Conservation (phyloP, 2,888 invertebrate species). For the Erannis defoliaria region DNA sequence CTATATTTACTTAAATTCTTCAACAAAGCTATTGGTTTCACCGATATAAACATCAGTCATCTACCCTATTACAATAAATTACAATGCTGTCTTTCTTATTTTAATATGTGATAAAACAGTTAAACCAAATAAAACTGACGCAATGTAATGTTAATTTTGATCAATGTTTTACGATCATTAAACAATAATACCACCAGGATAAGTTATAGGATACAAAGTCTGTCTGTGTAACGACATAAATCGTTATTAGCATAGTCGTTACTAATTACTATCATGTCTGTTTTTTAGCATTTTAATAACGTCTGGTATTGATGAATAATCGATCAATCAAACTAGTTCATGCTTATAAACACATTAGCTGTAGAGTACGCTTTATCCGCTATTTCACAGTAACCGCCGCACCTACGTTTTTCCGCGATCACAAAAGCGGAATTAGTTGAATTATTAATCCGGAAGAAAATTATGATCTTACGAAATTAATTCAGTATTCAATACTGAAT, state of each 20-base stretch:
- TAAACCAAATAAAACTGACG: conserved; percentile 14
- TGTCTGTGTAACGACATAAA: conserved; percentile 26
- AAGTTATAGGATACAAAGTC: conserved; percentile 31
- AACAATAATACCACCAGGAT: conserved; percentile 31
- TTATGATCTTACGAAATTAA: too few species aligned
- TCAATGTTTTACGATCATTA: conserved; percentile 17
- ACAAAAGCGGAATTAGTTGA: too few species aligned
- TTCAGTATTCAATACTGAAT: too few species aligned
- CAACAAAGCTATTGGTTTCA: too few species aligned
- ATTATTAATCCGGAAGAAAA: too few species aligned
- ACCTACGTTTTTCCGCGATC: not conserved
- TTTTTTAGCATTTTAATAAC: conserved; percentile 19
- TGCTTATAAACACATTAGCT: not conserved
- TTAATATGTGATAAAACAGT: not conserved
- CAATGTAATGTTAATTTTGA: conserved; percentile 20
- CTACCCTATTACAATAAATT: too few species aligned
- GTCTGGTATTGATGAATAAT: conserved; percentile 12
- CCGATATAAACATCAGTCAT: too few species aligned
- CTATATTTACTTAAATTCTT: too few species aligned
- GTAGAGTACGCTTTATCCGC: not conserved
- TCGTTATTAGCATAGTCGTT: conserved; percentile 15
- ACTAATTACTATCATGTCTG: conserved; percentile 10
- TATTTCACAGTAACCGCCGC: not conserved
- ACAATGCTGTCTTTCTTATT: not conserved
- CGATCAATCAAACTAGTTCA: conserved; percentile 1